Conservation (phyloP, 2,797 vertebrate species). For the Notolabrus celidotus region DNA sequence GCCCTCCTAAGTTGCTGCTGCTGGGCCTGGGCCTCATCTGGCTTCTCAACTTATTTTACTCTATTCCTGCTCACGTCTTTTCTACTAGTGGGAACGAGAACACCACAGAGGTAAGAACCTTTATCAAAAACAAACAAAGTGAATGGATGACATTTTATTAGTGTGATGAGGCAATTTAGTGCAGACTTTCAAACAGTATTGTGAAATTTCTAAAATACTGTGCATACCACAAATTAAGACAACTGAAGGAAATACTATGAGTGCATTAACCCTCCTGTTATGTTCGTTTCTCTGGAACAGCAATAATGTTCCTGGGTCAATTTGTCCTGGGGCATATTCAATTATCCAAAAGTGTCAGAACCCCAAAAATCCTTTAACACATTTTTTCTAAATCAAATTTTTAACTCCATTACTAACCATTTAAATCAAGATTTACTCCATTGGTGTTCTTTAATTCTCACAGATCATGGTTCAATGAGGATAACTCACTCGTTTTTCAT, state of each 20-base stretch:
- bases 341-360: no score
- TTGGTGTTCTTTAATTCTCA: no score
- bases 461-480: no score
- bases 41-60: slow-evolving; percentile 83
- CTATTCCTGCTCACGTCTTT: slow-evolving; percentile 84
- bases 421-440: no score
- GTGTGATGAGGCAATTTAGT: neutral
- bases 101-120: slow-evolving; percentile 81
- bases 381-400: no score
- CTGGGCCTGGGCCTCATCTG: slow-evolving; percentile 79
- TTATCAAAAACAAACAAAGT: neutral
- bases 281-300: no score
- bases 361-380: no score
- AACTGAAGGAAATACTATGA: neutral
- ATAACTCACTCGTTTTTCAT: no score
- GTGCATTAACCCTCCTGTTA: no score
- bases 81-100: slow-evolving; percentile 80
- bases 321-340: no score
- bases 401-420: no score
- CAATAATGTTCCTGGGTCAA: no score
- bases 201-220: neutral
- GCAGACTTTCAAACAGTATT: neutral
- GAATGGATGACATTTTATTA: neutral
- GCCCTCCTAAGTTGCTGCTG: slow-evolving; percentile 60
- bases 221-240: neutral